Base-by-base conservation (phyloP, 1,140 invertebrate genomes). In the Mercenaria mercenaria region DNA sequence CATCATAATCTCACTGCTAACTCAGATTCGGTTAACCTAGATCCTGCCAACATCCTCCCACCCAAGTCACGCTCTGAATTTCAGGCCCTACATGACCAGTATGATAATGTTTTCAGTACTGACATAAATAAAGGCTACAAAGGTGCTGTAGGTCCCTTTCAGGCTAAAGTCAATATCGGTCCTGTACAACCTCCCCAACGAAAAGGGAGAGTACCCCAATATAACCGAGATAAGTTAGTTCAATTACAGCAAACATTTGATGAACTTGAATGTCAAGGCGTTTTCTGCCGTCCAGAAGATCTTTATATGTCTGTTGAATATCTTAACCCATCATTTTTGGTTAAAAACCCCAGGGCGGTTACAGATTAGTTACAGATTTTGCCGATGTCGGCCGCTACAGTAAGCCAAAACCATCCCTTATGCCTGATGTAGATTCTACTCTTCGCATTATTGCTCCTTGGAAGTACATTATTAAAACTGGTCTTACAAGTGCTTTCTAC, bases 341-440 rank as follows among this genome's bases (percentile, higher is more conserved):
- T 26, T 82, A 89, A 20, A 92, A 91, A 79, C 61, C 88, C 18
- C 77, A 80, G 39, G 88, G 92, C 29, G 85, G 81, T 10, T 69
- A 37, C 50, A 32, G 88, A 18, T 61, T 92, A n/a, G 88, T 91
- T 29, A 92, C 91, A 32, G 88, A 90, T n/a, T 91, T 92, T 61
- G 84, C 77, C 29, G 88, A 88, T n/a, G 90, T 91, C 11, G 90
- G 77, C 4, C 52, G 52, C 3, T 37, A 83, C 56, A 64, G 32
- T 26, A 18, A 83, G 56, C 39, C 39, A 37, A 37, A 83, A 37
- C 20, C 32, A 47, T 37, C 90, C 1, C 90, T 85, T n/a, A 90
- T 91, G 0, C 90, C 90, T 67, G 77, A 90, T 3, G 92, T 91
- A 20, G 92, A 90, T 23, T 85, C 26, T 20, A 67, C 15, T 32